Conservation (phyloP, 2,888 invertebrate genomes). For the Diaperis boleti region DNA sequence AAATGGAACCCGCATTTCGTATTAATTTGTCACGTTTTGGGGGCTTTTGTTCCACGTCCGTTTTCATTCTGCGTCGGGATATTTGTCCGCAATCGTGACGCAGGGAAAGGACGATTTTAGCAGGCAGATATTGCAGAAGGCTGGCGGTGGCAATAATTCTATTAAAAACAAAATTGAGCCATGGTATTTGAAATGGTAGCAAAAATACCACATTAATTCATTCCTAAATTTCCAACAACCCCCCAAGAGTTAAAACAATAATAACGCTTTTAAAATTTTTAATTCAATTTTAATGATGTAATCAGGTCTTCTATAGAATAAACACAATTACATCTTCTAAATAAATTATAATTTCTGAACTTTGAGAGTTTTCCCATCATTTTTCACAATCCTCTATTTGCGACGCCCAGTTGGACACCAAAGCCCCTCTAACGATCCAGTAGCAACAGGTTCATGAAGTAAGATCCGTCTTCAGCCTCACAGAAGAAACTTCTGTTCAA, state of each 20-base stretch:
- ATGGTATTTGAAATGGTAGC: no score
- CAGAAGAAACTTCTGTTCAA: neutral
- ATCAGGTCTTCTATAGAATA: no score
- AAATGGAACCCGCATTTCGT: constrained; percentile 1
- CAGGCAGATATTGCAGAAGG: neutral
- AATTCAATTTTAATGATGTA: no score
- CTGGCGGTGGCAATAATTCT: no score
- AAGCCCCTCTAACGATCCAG: constrained; percentile 7
- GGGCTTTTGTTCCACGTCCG: constrained; percentile 12
- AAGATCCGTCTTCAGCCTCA: neutral
- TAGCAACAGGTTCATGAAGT: constrained; percentile 22
- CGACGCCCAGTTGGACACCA: neutral
- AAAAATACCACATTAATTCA: no score
- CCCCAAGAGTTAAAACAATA: no score
- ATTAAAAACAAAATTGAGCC: no score
- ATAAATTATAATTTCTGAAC: no score
- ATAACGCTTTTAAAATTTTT: no score
- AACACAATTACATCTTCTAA: no score
- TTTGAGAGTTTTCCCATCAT: no score
- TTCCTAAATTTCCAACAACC: no score
- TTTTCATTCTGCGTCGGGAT: neutral
- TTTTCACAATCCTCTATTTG: neutral
- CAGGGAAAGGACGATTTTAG: neutral
- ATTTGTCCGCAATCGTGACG: neutral
- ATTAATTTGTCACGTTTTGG: constrained; percentile 19